Evolutionary conservation across 1,140 invertebrate species (phyloP), one percentile per base, ranked within the genome.

Genomic region (Diplogasteroides magnus): DNA sequence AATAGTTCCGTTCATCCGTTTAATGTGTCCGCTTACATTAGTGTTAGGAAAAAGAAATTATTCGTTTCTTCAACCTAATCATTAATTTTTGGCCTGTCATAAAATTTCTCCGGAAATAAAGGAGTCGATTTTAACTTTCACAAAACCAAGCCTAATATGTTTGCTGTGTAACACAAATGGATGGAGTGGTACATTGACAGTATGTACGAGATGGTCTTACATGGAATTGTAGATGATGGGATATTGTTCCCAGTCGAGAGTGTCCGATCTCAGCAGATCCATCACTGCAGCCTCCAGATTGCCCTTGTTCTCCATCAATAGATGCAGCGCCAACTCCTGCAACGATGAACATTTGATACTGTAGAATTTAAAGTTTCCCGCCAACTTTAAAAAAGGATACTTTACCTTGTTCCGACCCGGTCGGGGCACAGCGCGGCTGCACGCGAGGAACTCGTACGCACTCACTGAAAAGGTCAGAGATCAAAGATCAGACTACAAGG

Each of bases 291-390:
- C 73, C 64, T 83, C 78, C 25, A 83, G 67, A 61, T 82, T 82
- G 2, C 82, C 80, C 56, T 82, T 80, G 65, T 82, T 81, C 68
- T 83, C 79, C 72, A 75, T 78, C n/a, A 98, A 85, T 57, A 95
- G 86, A 83, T 96, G 91, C 73, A 97, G 87, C 70, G 94, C 94
- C 81, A 92, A 91, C 84, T 98, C 94, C 79, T 64, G 15, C 14
- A 64, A 32, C 25, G 32, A 48, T 48, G 6, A 48, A 11, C 37
- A 11, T 19, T 48, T 19, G 6, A 11, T 19, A 6, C 37, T 48
- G 6, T 19, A 11, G 6, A 6, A 6, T 48, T 19, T 48, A 6
- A 11, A 6, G 6, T 19, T 48, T 19, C 19, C 37, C 37, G 6
- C 37, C 19, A 6, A 11, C 37, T 48, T 19, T 48, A 48, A n/a